A percentile compares a stretch with the other conserved stretches of the same genome.
phyloP scores from a whole-genome alignment of 2,797 vertebrate species.

The Siniperca undulata region DNA sequence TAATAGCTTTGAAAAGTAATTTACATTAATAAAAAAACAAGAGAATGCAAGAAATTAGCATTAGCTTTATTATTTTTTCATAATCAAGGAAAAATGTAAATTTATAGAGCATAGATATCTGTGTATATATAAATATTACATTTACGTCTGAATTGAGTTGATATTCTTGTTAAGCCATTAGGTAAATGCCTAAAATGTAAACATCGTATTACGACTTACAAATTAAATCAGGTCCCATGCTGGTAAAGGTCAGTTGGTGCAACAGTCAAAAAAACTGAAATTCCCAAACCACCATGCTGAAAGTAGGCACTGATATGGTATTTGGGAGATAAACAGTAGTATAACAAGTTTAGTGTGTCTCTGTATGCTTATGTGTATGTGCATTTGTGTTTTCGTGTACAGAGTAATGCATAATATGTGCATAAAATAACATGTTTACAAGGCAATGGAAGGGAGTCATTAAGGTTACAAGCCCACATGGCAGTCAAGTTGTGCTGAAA shows the following conservation, averaged over 20 bases:
- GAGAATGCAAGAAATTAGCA: background rate
- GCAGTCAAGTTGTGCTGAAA: conserved; percentile 31
- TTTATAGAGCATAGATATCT: background rate
- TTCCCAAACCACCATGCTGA: background rate
- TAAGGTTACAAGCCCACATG: background rate
- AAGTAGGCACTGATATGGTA: background rate
- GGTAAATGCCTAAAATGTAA: background rate
- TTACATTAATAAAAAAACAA: background rate
- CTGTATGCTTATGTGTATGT: background rate
- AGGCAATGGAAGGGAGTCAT: conserved; percentile 5
- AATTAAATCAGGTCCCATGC: background rate
- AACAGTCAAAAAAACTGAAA: background rate
- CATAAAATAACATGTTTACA: conserved; percentile 22
- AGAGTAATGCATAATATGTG: background rate
- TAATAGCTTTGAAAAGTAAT: background rate
- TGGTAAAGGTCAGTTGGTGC: background rate
- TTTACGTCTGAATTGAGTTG: background rate
- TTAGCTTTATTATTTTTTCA: background rate
- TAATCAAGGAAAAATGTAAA: background rate
- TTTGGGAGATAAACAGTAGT: background rate
- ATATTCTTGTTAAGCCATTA: background rate
- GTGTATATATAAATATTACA: background rate
- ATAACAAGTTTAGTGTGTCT: background rate
- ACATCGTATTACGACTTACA: background rate
- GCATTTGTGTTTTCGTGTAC: conserved; percentile 10